Percentiles rank a stretch among this genome's conserved stretches.
These are phyloP conservation scores for Rutilus rutilus DNA, from an alignment of 2,113 vertebrate species.

Conservation along the genomic window DNA sequence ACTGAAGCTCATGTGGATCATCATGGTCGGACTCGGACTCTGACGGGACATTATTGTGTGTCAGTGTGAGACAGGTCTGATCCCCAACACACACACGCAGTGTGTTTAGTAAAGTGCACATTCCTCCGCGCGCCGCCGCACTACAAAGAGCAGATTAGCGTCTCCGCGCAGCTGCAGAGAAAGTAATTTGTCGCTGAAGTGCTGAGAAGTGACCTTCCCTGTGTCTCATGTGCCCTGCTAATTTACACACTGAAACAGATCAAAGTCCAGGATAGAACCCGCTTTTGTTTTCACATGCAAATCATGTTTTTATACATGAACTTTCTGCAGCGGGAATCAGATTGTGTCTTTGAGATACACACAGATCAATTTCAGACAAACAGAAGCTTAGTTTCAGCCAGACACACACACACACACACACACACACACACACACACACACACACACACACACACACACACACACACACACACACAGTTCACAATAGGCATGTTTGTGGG, in stretches of 20 bases:
- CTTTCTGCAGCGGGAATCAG: conserved; percentile 57
- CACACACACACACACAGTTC: conserved; percentile 25
- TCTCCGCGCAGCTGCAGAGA: conserved; percentile 55
- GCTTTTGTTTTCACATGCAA: conserved; percentile 68
- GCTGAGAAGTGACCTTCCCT: conserved; percentile 56
- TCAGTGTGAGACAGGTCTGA: background rate
- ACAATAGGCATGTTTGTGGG: conserved; percentile 51
- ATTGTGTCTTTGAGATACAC: conserved; percentile 52
- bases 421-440: conserved; percentile 40
- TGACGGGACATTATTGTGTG: background rate
- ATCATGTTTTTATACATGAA: conserved; percentile 61
- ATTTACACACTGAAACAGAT: conserved; percentile 65
- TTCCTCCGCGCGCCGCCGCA: conserved; percentile 36
- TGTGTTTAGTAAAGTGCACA: background rate
- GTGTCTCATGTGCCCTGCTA: conserved; percentile 60
- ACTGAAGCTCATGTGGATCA: background rate
- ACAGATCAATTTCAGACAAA: conserved; percentile 61
- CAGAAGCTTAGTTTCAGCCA: conserved; percentile 52
- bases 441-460: conserved; percentile 41
- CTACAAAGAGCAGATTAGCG: conserved; percentile 60
- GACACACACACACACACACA: conserved; percentile 30
- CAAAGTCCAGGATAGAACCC: conserved; percentile 59
- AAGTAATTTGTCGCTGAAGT: conserved; percentile 69
- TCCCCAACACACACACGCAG: background rate
- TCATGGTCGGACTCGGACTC: background rate